Evolutionary conservation across 2,888 invertebrate genomes (phyloP).

Genomic region (Phymatocera aterrima): DNA sequence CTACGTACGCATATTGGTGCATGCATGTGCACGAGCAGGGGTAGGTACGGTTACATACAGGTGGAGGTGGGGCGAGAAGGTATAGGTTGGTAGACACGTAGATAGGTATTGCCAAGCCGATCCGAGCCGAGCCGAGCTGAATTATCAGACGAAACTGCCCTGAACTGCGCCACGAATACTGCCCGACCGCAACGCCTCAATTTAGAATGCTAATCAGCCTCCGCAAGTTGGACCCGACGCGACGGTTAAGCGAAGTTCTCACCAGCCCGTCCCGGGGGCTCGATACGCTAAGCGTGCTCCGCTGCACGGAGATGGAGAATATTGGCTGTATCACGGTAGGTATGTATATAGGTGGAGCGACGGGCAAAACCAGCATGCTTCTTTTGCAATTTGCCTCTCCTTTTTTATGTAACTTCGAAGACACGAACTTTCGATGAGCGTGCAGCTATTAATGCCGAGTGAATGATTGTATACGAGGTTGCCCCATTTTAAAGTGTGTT

Average conservation of each 20-base stretch:
- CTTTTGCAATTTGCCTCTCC: neutral
- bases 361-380: neutral
- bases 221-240: conserved; percentile 41
- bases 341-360: too few relatives aligned
- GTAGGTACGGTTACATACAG: conserved; percentile 18
- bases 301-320: conserved; percentile 4
- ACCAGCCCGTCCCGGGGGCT: conserved; percentile 32
- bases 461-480: too few relatives aligned
- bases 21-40: conserved; percentile 46
- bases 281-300: conserved; percentile 21
- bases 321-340: neutral
- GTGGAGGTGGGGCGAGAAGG: too few relatives aligned
- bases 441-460: too few relatives aligned
- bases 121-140: conserved; percentile 56
- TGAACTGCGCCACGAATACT: conserved; percentile 59
- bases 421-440: too few relatives aligned
- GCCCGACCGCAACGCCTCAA: conserved; percentile 72
- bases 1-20: too few relatives aligned
- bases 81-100: conserved; percentile 41
- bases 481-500: too few relatives aligned
- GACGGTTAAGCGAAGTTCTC: conserved; percentile 41
- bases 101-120: conserved; percentile 11
- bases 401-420: neutral
- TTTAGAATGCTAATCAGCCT: conserved; percentile 74
- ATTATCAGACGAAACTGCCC: conserved; percentile 66